Conservation (phyloP, 2,888 invertebrate species). For the Morpho deidamia region DNA sequence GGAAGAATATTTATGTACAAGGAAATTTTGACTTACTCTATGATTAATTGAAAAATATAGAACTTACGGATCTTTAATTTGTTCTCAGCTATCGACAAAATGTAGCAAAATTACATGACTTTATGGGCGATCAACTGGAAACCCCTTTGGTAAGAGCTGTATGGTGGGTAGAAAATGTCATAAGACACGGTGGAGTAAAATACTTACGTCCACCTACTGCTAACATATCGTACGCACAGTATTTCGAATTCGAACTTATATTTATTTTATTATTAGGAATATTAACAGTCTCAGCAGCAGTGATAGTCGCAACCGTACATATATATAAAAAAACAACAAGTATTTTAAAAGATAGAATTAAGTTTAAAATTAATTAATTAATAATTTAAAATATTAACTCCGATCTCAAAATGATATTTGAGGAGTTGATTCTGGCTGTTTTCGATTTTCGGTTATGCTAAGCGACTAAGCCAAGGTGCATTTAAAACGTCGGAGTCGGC, state of each 20-base stretch:
- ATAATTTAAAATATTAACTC: no score
- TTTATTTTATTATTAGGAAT: not conserved
- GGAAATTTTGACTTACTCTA: not conserved
- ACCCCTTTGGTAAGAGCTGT: conserved; percentile 22
- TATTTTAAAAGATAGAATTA: no score
- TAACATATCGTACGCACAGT: conserved; percentile 19
- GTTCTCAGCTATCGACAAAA: conserved; percentile 23
- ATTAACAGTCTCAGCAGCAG: not conserved
- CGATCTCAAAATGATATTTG: no score
- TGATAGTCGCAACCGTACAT: not conserved
- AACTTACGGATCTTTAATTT: no score
- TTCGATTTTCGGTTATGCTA: no score
- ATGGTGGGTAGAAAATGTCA: conserved; percentile 28
- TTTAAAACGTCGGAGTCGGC: no score
- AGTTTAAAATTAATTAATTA: no score
- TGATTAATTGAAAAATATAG: not conserved
- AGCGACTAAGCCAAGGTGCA: no score
- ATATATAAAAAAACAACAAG: no score
- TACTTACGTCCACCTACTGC: conserved; percentile 25
- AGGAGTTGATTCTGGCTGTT: no score
- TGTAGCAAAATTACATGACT: conserved; percentile 15
- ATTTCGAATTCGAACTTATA: conserved; percentile 24
- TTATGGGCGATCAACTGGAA: conserved; percentile 23
- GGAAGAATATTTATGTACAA: no score
- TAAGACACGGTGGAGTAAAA: conserved; percentile 22